Conservation (phyloP, 2,797 vertebrate genomes). For the Muscicapa striata region DNA sequence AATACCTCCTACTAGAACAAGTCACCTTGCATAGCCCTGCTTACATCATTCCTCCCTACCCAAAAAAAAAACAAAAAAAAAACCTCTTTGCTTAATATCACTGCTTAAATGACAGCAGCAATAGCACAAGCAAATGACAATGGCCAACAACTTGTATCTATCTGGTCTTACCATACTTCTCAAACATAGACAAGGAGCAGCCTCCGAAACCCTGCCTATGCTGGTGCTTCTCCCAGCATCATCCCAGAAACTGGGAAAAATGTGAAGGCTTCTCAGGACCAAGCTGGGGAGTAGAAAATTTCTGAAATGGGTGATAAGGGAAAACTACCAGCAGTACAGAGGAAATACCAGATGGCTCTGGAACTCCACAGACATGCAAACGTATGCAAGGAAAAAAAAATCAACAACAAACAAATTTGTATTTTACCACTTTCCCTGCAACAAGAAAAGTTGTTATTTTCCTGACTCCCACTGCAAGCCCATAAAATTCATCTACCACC, state of each 20-base stretch:
- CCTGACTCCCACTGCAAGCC: neutral
- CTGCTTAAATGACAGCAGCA: neutral
- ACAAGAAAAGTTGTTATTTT: neutral
- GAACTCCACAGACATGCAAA: neutral
- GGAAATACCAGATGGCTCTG: neutral
- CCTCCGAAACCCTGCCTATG: accelerated
- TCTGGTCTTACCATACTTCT: neutral
- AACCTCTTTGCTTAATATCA: neutral
- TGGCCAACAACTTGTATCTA: neutral
- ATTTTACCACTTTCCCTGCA: neutral
- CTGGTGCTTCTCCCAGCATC: neutral
- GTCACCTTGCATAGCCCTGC: neutral
- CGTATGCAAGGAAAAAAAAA: neutral
- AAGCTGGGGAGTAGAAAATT: neutral
- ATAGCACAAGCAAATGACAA: neutral
- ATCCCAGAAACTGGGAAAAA: neutral
- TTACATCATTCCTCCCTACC: neutral
- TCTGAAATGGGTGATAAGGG: neutral
- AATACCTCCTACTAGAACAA: neutral
- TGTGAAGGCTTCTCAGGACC: neutral
- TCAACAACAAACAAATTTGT: neutral
- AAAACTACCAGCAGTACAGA: neutral
- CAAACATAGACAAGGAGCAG: neutral
- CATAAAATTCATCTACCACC: neutral
- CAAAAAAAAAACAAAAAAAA: neutral